Evolutionary conservation across 2,888 invertebrate genomes (phyloP), one percentile per base, ranked within the genome.

Genomic region (Exocentrus adspersus): DNA sequence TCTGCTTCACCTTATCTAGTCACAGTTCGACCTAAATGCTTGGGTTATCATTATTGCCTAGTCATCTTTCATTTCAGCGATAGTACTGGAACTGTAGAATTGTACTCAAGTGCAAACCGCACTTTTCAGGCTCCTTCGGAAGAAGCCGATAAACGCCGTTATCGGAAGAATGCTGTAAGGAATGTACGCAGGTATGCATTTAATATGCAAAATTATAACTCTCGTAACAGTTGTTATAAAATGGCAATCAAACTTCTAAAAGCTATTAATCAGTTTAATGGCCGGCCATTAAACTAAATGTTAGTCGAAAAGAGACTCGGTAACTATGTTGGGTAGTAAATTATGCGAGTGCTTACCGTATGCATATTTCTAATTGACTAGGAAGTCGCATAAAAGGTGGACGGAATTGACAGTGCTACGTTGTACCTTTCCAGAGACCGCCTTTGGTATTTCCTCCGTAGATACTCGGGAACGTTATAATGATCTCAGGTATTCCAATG

Each of bases 261-360:
- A 30, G 51, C 51, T 19, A 51, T 51, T 51, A 51, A 51, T 51
- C 51, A 51, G 51, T 51, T 51, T 51, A 51, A 51, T 51, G 12
- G 32, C 32, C 7, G n/a, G 30, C 32, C n/a, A 51, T 51, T 51
- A 51, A 51, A 37, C 51, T 51, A 51, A 24, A 51, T 51, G 32
- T 19, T 19, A 37, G 19, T 10, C 9, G 51, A 51, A 32, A 51
- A 51, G 32, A 32, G 51, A 16, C 30, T 51, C 32, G 6, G 14
- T 51, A 51, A 51, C 51, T 32, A 51, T 19, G 32, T 19, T 51
- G n/a, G 51, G 51, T 19, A 30, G n/a, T 51, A 51, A n/a, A 51
- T 17, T 37, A 16, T 32, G 19, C 14, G 20, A 51, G 32, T 20
- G 32, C 51, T 51, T 37, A 37, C 37, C 37, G 37, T 37, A 37